A percentile compares a stretch with the other conserved stretches of the same genome.
phyloP scores from a whole-genome alignment of 2,113 vertebrate genomes.

The Lepisosteus osseus region DNA sequence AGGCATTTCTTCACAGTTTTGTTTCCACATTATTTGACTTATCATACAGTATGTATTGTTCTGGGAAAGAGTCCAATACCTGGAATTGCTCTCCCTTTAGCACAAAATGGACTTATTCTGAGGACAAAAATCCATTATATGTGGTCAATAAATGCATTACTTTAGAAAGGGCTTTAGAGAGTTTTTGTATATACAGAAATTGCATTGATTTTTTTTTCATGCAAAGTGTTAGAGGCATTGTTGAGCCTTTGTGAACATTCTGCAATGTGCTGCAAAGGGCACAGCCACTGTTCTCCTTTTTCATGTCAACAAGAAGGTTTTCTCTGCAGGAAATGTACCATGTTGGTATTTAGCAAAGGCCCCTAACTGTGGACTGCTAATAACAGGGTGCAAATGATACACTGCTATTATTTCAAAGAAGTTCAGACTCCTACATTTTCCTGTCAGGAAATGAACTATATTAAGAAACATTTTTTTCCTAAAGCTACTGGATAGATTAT shows the following conservation, averaged over 20 bases:
- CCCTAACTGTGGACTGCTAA: background rate
- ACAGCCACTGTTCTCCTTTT: background rate
- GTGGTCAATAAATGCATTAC: background rate
- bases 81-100: background rate
- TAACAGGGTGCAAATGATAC: background rate
- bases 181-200: slow-evolving; percentile 1
- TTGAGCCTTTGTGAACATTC: background rate
- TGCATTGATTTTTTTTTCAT: background rate
- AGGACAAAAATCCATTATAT: slow-evolving; percentile 7
- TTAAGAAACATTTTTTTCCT: background rate
- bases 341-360: background rate
- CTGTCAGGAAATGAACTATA: slow-evolving; percentile 16
- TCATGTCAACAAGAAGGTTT: slow-evolving; percentile 1
- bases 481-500: no score
- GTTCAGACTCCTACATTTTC: slow-evolving; percentile 11
- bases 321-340: background rate
- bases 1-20: background rate
- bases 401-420: background rate
- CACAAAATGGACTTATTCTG: background rate
- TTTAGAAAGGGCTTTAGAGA: background rate
- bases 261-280: background rate
- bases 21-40: background rate
- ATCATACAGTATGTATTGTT: background rate
- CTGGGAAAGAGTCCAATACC: background rate
- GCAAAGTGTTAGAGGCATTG: no score